phyloP scores from a whole-genome alignment of 2,113 vertebrate genomes.

The Anas platyrhynchos region DNA sequence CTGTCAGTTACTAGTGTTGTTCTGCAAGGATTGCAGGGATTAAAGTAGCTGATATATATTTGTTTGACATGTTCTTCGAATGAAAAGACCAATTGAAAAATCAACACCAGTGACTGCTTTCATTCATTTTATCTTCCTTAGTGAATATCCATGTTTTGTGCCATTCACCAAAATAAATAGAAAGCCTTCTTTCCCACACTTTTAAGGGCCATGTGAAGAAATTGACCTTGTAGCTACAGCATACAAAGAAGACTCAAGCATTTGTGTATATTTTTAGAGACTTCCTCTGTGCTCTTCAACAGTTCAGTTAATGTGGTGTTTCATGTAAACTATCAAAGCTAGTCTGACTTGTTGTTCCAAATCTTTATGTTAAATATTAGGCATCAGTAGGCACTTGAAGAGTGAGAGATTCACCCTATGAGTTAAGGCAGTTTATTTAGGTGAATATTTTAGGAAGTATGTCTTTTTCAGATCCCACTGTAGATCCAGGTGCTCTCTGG shows the following conservation, averaged over 20 bases:
- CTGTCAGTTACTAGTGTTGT: neutral
- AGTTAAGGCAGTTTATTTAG: neutral
- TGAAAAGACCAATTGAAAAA: neutral
- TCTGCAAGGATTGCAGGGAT: neutral
- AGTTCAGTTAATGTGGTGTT: neutral
- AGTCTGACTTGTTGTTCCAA: neutral
- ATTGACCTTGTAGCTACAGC: neutral
- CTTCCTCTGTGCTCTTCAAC: neutral
- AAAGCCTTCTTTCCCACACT: neutral
- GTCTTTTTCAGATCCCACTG: neutral
- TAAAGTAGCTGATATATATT: neutral
- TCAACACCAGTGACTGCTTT: neutral
- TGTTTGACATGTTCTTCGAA: neutral
- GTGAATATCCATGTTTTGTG: neutral
- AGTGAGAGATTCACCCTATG: neutral
- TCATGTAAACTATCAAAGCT: neutral
- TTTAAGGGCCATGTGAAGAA: neutral
- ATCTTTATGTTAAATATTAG: neutral
- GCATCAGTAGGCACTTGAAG: fast-evolving
- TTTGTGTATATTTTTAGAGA: neutral
- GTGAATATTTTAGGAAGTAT: neutral
- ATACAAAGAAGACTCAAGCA: neutral
- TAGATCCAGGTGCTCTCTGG: neutral
- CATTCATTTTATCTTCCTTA: neutral
- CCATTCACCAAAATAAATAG: neutral